Conservation (phyloP, 1,140 invertebrate species). For the Diorhabda carinulata region DNA sequence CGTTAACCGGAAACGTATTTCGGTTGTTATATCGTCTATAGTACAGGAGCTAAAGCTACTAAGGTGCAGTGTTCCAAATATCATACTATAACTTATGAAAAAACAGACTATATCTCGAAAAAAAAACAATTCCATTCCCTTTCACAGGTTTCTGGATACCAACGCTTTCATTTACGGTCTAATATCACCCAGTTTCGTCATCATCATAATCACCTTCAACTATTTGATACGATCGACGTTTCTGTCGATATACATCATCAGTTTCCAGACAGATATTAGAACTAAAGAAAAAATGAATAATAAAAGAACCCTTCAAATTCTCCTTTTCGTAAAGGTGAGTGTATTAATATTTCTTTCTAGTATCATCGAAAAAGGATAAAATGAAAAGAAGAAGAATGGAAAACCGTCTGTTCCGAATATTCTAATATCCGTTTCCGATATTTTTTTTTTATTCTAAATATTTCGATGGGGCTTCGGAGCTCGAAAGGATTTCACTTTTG, state of each 20-base stretch:
- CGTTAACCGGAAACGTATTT: not conserved
- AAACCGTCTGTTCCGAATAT: not conserved
- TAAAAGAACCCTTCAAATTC: conserved; percentile 55
- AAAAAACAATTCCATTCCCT: not conserved
- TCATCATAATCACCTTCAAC: conserved; percentile 37
- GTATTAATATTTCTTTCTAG: not conserved
- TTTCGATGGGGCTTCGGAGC: too few species aligned
- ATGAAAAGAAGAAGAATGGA: not conserved
- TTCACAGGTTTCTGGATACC: conserved; percentile 44
- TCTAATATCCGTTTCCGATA: too few species aligned
- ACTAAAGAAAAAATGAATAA: conserved; percentile 58
- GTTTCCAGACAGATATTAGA: conserved; percentile 56
- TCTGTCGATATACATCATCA: conserved; percentile 41
- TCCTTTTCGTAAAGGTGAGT: conserved; percentile 59
- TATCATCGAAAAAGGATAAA: not conserved
- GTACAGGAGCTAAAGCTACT: not conserved
- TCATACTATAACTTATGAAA: too few species aligned
- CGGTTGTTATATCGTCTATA: not conserved
- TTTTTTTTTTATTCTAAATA: too few species aligned
- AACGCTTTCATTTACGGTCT: conserved; percentile 44
- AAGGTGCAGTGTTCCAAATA: not conserved
- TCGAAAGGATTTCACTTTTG: not conserved
- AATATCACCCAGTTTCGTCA: conserved; percentile 36
- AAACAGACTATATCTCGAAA: too few species aligned
- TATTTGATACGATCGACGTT: conserved; percentile 41